Base-by-base conservation (phyloP, 2,113 vertebrate genomes). In the Coracopsis vasa region DNA sequence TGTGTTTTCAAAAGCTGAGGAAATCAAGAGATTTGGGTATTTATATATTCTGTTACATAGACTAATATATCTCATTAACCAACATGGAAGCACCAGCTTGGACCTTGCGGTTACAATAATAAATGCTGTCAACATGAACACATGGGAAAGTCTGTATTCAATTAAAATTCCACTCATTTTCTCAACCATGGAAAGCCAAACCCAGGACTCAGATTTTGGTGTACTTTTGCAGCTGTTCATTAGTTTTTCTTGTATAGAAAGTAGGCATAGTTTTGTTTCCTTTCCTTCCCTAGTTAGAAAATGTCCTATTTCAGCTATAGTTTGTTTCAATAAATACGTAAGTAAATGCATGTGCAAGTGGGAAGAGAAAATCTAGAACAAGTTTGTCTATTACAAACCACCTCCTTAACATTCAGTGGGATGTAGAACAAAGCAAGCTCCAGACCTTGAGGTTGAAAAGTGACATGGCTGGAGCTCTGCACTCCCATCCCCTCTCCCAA, bases 161-260 rank as follows among this genome's bases (percentile, higher is more conserved):
- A 91, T 97, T 97, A 97, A 94, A 96, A 96, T 96, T 95, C 95
- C 92, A 53, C 86, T 92, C 83, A 87, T 97, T 94, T 96, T 95
- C 88, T 95, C 86, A 95, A 85, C 91, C 73, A 14, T 69, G 51
- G 83, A 94, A 87, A 72, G 65, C 65, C 88, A 93, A 94, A 78
- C 91, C 71, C 77, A 86, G 47, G 47, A 69, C 65, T 86, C 44
- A 42, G 69, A 94, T 91, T 92, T 90, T 95, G 69, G 12, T 92
- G 95, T 96, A 86, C 92, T 94, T 95, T 93, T 61, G 47, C 94
- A 96, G 91, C 92, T 96, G 95, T 90, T 94, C 61, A 9, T 80
- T 86, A 92, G 77, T 71, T 84, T 93, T 95, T 65, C 53, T 92
- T 84, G 25, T 81, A 79, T 64, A 87, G 77, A 93, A 96, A 61